Base-by-base conservation (phyloP, 2,113 vertebrate genomes). In the Gasterosteus aculeatus region DNA sequence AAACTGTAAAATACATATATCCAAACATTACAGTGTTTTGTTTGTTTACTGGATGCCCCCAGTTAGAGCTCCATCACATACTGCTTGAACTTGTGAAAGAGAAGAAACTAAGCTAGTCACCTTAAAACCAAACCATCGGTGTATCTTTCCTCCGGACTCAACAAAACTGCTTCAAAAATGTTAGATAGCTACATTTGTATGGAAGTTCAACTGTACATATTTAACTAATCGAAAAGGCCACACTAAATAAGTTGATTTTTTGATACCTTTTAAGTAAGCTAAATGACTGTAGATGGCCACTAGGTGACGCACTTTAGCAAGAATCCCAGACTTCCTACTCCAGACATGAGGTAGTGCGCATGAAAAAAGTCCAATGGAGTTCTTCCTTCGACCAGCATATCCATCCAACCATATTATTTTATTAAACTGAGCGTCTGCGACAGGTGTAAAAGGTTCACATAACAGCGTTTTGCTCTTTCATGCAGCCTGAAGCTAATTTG, bases 221-320 rank as follows among this genome's bases (percentile, higher is more conserved):
- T 10, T 18, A 5, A 1, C 22, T 56, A 4, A 22, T 42, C 2
- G 41, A 0, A 33, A 54, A 53, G 9, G 9, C 35, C 3, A 54
- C 22, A 54, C 8, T 8, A 44, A 69, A 54, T 26, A 0, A 38
- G 2, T 4, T 19, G 4, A 26, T 26, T 26, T 26, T 26, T 26
- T 26, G n/a, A 26, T 26, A 26, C 22, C 22, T 26, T 26, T 26
- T 26, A 26, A 26, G 22, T 26, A 26, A 26, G 22, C 15, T 2
- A 42, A 54, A 1, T 58, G 59, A 3, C 66, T 11, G 47, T 4
- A 54, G 9, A 2, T 44, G 38, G 4, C 77, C 89, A 81, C 75
- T 56, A 9, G 72, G 63, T 78, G 85, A 60, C 38, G 80, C 66
- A 56, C 67, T 80, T 7, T 19, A 80, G 51, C 74, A 74, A 83